Base-by-base conservation (phyloP, 2,797 vertebrate species). In the Dryobates pubescens region DNA sequence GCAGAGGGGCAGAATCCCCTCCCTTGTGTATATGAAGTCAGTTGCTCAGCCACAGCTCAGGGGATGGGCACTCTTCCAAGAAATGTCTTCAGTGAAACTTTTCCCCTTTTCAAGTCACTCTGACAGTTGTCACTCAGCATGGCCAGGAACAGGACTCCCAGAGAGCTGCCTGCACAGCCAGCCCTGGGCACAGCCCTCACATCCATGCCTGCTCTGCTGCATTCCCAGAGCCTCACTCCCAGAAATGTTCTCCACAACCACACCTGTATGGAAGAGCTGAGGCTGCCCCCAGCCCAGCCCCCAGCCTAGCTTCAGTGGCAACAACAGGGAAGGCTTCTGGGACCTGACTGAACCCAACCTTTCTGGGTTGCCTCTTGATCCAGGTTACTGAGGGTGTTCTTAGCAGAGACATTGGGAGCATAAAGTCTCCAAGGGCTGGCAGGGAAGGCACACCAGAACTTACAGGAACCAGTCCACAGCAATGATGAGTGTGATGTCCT, bases 391-490 rank as follows among this genome's bases (percentile, higher is more conserved):
- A 63, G 63, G 4, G 56, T 73, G 56, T 12, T 59, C 57, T 36
- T 65, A 85, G 49, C 61, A 73, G 79, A 73, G 65, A 30, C n/a
- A 8, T 12, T 9, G 6, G 27, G 49, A 75, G 16, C 2, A 59
- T 38, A 0, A 43, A 9, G 15, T 18, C 63, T 14, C 58, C 13
- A 34, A 53, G 43, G 56, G 17, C 23, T 71, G 43, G 14, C 70
- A 73, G 53, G 27, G 56, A 91, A 43, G 36, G 34, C 51, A 7
- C 41, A 76, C 57, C 49, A 59, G 54, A 94, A 99, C 99, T 99
- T 98, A 99, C 99, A 99, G 98, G 97, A 99, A 99, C 99, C 99
- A 99, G 97, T 99, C 99, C 97, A 99, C 99, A 6, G 99, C 98
- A 51, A 99, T 98, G 98, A 99, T 99, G 96, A 99, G 98, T 1